A percentile compares a stretch with the other conserved stretches of the same genome.
Conservation (phyloP, 1,140 invertebrate species). For the Pantala flavescens region DNA sequence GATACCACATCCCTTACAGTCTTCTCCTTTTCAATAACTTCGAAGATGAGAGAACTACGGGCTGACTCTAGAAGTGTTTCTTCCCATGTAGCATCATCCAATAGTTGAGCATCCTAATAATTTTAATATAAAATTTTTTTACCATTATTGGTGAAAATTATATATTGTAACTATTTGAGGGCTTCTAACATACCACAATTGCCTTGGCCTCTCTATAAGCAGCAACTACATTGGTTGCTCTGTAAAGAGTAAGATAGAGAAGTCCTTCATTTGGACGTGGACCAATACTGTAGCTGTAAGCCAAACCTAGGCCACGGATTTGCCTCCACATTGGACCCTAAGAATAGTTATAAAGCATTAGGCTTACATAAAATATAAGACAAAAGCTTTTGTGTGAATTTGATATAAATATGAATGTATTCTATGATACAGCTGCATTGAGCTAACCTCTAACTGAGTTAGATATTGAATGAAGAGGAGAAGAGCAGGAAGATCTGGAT, state of each 20-base stretch:
- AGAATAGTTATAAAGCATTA: constrained; percentile 20
- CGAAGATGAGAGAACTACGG: constrained; percentile 72
- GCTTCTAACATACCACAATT: constrained; percentile 52
- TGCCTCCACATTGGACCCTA: constrained; percentile 80
- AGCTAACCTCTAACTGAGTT: constrained; percentile 63
- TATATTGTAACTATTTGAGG: not conserved
- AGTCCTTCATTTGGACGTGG: constrained; percentile 53
- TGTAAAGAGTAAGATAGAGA: constrained; percentile 57
- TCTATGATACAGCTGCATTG: not conserved
- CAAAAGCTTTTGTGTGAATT: not conserved
- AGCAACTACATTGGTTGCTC: constrained; percentile 59
- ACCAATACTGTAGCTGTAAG: constrained; percentile 62
- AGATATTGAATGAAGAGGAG: constrained; percentile 76
- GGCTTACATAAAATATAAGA: not conserved
- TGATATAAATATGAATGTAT: too few species aligned
- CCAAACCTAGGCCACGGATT: constrained; percentile 72
- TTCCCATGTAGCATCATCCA: constrained; percentile 51
- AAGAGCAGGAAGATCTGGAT: constrained; percentile 59
- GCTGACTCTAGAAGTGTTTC: constrained; percentile 66
- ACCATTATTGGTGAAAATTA: too few species aligned
- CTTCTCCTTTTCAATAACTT: constrained; percentile 69
- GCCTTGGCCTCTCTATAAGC: constrained; percentile 65
- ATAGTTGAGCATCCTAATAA: constrained; percentile 53
- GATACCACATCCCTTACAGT: constrained; percentile 57
- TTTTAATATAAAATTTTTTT: constrained; percentile 12